Conservation (phyloP, 2,888 invertebrate genomes). For the Phaonia tiefii region DNA sequence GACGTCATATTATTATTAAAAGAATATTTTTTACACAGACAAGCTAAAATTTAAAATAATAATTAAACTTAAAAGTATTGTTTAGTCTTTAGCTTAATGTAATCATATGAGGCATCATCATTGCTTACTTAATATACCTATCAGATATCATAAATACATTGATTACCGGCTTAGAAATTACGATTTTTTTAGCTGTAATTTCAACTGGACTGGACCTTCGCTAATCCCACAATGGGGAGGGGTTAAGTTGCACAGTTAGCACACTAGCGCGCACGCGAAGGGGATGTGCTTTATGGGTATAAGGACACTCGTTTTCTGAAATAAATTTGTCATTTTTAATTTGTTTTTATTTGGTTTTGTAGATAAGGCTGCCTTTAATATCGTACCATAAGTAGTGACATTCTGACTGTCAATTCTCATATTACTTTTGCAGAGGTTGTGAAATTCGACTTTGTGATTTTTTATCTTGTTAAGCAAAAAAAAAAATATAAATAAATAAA, state of each 20-base stretch:
- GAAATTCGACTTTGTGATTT: not conserved
- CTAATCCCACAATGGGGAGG: slow-evolving; percentile 43
- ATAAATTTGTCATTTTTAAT: too few relatives aligned
- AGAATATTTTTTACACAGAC: not conserved
- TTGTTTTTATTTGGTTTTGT: slow-evolving; percentile 13
- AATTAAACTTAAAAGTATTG: not conserved
- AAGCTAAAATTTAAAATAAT: not conserved
- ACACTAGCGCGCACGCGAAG: too few relatives aligned
- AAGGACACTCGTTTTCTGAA: slow-evolving; percentile 60
- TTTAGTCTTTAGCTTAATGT: not conserved
- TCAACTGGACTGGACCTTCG: not conserved
- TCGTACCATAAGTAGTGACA: slow-evolving; percentile 21
- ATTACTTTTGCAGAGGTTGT: slow-evolving; percentile 16
- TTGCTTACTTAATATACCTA: not conserved
- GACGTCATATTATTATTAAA: not conserved
- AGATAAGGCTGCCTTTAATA: slow-evolving; percentile 57
- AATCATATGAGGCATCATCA: not conserved
- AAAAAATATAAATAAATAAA: too few relatives aligned
- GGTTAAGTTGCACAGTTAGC: slow-evolving; percentile 33
- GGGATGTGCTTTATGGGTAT: slow-evolving; percentile 39
- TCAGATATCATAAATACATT: slow-evolving; percentile 1
- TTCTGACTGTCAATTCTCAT: not conserved
- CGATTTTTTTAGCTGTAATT: slow-evolving; percentile 41
- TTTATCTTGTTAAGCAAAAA: too few relatives aligned
- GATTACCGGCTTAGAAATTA: slow-evolving; percentile 47